Evolutionary conservation across 1,140 invertebrate genomes (phyloP), one percentile per base, ranked within the genome.

Genomic region (Trialeurodes vaporariorum): DNA sequence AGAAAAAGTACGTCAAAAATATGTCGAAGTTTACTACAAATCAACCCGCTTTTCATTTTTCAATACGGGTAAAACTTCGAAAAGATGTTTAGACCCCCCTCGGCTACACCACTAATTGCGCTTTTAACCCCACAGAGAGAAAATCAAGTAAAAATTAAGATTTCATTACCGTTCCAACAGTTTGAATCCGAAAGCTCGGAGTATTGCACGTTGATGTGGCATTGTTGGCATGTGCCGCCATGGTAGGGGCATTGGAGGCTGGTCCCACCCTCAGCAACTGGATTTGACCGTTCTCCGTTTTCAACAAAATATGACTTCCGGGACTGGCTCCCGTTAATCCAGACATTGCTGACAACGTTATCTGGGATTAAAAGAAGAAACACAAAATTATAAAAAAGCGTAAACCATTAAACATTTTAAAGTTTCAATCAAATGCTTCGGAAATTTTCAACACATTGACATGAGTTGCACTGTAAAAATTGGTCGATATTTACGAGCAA

Each of bases 251-350:
- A 5, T 5, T 72, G 13, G 86, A 83, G n/a, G 86, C 84, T 66
- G 89, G 87, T 68, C 90, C 90, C 71, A 94, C 90, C 77, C 91
- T 86, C 70, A 97, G 81, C 73, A 96, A 82, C 79, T 96, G 92
- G 80, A 90, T 93, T 76, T 94, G 91, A 71, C 94, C 94, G 84
- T 92, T 94, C 82, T 97, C 94, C 76, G 93, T 96, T 82, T 96
- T 95, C 75, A 97, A 81, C 72, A 96, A 83, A 74, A 96, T 82
- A 80, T 92, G 90, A 74, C 89, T 89, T 77, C 86, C 91, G n/a
- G n/a, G n/a, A 80, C 87, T 88, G 77, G 87, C 92, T 75, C 86
- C 86, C 81, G 86, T 89, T 72, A 91, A 85, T 77, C 85, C 87
- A 81, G 89, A 91, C 71, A 91, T 82, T 77, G 87, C 85, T 84